These are phyloP conservation scores for human (Homo sapiens) DNA, from an alignment of 2,113 vertebrate species.

Conservation along the genomic window DNA sequence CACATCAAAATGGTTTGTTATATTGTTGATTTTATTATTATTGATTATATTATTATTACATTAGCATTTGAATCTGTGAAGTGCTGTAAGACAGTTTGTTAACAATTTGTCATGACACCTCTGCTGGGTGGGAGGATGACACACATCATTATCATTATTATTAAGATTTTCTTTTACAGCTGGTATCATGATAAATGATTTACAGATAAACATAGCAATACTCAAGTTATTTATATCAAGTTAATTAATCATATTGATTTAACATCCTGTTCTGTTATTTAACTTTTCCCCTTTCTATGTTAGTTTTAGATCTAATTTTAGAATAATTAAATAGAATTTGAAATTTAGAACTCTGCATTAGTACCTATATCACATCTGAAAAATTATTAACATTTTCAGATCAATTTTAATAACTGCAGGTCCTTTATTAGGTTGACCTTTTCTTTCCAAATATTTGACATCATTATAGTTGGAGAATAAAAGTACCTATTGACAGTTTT, in stretches of 20 bases:
- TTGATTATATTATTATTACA: conserved; percentile 55
- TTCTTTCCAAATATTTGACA: conserved; percentile 65
- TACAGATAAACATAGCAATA: conserved; percentile 65
- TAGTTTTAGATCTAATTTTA: conserved; percentile 67
- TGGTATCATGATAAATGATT: conserved; percentile 68
- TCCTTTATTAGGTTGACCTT: conserved; percentile 57
- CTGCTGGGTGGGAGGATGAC: conserved; percentile 46
- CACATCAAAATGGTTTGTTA: background rate
- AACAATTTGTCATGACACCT: conserved; percentile 64
- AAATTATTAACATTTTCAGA: conserved; percentile 67
- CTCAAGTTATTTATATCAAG: conserved; percentile 67
- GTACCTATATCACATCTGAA: conserved; percentile 49
- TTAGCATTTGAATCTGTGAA: conserved; percentile 24
- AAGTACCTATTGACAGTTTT: conserved; percentile 33
- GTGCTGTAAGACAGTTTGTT: conserved; percentile 46
- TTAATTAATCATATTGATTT: conserved; percentile 76
- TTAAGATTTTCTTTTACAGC: conserved; percentile 70
- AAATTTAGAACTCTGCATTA: conserved; percentile 48
- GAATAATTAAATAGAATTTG: conserved; percentile 61
- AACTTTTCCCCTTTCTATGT: conserved; percentile 58
- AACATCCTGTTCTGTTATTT: conserved; percentile 60
- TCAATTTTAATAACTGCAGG: conserved; percentile 66
- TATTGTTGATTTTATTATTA: conserved; percentile 53
- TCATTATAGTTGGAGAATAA: conserved; percentile 40
- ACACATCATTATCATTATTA: conserved; percentile 68